Conservation (phyloP, 2,797 vertebrate species). For the Clamator glandarius region DNA sequence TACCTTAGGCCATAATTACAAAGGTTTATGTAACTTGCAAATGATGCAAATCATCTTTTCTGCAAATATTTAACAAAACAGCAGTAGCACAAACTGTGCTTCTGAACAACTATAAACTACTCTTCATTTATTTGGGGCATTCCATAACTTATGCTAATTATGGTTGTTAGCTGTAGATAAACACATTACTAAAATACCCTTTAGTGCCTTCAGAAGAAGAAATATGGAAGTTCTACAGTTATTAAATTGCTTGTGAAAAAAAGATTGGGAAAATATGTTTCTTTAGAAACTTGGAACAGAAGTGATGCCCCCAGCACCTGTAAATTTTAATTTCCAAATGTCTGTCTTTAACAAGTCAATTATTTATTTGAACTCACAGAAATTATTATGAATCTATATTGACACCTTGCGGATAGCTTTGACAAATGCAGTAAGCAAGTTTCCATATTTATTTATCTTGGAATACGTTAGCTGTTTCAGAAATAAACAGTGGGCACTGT, state of each 20-base stretch:
- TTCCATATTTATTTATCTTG: not conserved
- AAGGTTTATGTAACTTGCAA: slow-evolving; percentile 75
- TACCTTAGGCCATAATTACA: slow-evolving; percentile 77
- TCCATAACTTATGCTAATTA: slow-evolving; percentile 73
- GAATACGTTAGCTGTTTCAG: not conserved
- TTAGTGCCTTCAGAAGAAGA: slow-evolving; percentile 53
- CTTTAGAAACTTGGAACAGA: slow-evolving; percentile 53
- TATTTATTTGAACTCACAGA: not conserved
- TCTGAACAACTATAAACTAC: slow-evolving; percentile 47
- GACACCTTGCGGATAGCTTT: not conserved
- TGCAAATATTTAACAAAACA: slow-evolving; percentile 76
- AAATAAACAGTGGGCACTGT: not conserved
- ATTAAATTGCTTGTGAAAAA: slow-evolving; percentile 38
- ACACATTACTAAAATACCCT: slow-evolving; percentile 59
- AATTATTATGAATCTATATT: not conserved
- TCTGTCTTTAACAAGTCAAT: slow-evolving; percentile 4
- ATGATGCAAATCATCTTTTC: slow-evolving; percentile 72
- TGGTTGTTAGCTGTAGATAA: slow-evolving; percentile 67
- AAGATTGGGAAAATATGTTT: slow-evolving; percentile 12
- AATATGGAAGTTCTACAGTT: slow-evolving; percentile 37
- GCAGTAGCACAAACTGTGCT: slow-evolving; percentile 49
- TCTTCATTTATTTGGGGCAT: slow-evolving; percentile 69
- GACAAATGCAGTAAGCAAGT: not conserved
- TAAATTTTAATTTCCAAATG: slow-evolving; percentile 21
- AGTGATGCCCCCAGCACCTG: not conserved